These are phyloP conservation scores for Chiloscyllium plagiosum DNA, from an alignment of 2,113 vertebrate species.

Conservation along the genomic window DNA sequence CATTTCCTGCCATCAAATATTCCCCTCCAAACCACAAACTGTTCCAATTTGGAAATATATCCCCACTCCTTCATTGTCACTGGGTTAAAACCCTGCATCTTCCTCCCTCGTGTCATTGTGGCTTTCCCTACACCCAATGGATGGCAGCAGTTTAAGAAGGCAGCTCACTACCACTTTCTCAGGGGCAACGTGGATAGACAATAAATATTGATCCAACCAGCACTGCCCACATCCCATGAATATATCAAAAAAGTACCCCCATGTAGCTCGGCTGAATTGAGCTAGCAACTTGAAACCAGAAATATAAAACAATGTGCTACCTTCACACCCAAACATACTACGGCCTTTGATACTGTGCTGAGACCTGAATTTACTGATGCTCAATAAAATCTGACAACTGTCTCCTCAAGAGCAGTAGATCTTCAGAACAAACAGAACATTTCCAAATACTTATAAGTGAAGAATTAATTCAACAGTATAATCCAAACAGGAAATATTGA, in stretches of 20 bases:
- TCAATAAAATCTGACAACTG: background rate
- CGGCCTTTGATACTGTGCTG: background rate
- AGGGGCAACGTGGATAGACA: too few species aligned
- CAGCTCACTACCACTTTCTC: too few species aligned
- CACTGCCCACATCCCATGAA: too few species aligned
- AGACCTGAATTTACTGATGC: background rate
- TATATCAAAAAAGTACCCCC: background rate
- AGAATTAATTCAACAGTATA: background rate
- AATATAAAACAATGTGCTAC: background rate
- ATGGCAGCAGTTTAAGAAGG: too few species aligned
- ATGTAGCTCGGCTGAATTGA: background rate
- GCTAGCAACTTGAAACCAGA: background rate
- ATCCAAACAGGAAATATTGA: background rate
- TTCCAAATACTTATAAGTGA: background rate
- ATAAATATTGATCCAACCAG: too few species aligned
- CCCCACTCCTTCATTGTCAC: too few species aligned
- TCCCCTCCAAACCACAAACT: too few species aligned
- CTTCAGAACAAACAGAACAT: background rate
- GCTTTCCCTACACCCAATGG: too few species aligned
- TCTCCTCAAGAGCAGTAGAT: background rate
- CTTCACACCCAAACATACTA: background rate
- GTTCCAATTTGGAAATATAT: too few species aligned
- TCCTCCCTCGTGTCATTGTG: too few species aligned
- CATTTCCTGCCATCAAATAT: background rate
- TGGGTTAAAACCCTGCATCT: too few species aligned